These are phyloP conservation scores for Cardiocondyla obscurior DNA, from an alignment of 1,140 invertebrate genomes.

Conservation along the genomic window DNA sequence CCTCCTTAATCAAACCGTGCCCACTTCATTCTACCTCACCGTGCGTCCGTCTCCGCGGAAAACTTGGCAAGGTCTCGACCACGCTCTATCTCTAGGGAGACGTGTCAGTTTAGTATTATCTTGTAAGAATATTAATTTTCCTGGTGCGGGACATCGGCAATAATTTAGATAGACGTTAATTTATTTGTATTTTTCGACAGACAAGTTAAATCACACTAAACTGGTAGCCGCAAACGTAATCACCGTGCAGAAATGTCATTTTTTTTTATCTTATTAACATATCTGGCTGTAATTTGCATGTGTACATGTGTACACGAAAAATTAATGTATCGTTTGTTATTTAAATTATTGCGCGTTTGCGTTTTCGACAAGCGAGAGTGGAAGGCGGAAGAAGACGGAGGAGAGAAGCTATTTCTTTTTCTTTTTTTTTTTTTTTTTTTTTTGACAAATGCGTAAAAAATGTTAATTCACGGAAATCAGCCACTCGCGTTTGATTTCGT, in stretches of 20 bases:
- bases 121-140: conserved; percentile 3
- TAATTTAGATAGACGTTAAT: neutral
- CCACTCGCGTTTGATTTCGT: neutral
- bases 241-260: neutral
- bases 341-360: conserved; percentile 17
- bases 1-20: conserved; percentile 79
- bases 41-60: conserved; percentile 4
- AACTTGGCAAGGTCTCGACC: neutral
- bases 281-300: conserved; percentile 2
- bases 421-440: neutral
- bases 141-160: neutral
- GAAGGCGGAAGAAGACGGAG: neutral
- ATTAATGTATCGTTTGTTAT: conserved; percentile 12
- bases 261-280: conserved; percentile 29
- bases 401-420: neutral
- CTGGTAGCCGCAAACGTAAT: neutral
- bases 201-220: conserved; percentile 24
- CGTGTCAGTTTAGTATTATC: neutral
- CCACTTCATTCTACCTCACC: conserved; percentile 66
- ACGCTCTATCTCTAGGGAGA: neutral
- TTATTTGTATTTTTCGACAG: neutral
- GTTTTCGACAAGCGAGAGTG: neutral
- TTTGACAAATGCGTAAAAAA: conserved; percentile 35
- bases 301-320: neutral
- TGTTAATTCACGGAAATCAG: conserved; percentile 14